phyloP scores from a whole-genome alignment of 2,113 vertebrate genomes.

The Rhombomys opimus region DNA sequence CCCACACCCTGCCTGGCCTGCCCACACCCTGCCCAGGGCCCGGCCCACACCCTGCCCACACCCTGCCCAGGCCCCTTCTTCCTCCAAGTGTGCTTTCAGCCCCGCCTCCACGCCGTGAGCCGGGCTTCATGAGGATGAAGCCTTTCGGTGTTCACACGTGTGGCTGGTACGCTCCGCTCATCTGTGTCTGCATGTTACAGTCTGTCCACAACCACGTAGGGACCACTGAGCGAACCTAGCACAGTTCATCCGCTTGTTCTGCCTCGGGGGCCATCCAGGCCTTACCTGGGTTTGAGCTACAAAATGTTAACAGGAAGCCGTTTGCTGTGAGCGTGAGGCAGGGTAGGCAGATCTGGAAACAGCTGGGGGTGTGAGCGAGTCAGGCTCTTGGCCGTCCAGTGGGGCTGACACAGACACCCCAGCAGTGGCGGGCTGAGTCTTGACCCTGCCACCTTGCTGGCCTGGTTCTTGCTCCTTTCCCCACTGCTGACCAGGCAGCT shows the following conservation, averaged over 20 bases:
- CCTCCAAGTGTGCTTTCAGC: not conserved
- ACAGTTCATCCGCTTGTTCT: not conserved
- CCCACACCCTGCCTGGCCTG: too few species aligned
- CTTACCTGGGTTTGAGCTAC: not conserved
- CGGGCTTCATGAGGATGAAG: not conserved
- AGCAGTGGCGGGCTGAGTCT: not conserved
- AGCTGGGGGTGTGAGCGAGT: accelerated
- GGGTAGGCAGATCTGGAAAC: too few species aligned
- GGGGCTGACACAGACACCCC: too few species aligned
- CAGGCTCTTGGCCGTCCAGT: not conserved
- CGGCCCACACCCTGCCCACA: too few species aligned
- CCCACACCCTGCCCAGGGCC: too few species aligned
- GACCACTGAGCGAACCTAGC: not conserved
- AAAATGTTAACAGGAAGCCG: not conserved
- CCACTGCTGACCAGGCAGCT: not conserved
- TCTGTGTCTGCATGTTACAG: not conserved
- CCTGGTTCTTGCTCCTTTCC: not conserved
- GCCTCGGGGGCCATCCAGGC: not conserved
- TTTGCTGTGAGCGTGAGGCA: not conserved
- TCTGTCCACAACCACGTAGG: not conserved
- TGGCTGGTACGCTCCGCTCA: not conserved
- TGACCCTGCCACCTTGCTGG: accelerated
- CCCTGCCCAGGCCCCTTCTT: not conserved
- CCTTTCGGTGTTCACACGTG: too few species aligned
- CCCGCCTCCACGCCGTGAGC: not conserved